These are phyloP conservation scores for Saguinus midas DNA, from an alignment of 2,113 vertebrate species.

Conservation along the genomic window DNA sequence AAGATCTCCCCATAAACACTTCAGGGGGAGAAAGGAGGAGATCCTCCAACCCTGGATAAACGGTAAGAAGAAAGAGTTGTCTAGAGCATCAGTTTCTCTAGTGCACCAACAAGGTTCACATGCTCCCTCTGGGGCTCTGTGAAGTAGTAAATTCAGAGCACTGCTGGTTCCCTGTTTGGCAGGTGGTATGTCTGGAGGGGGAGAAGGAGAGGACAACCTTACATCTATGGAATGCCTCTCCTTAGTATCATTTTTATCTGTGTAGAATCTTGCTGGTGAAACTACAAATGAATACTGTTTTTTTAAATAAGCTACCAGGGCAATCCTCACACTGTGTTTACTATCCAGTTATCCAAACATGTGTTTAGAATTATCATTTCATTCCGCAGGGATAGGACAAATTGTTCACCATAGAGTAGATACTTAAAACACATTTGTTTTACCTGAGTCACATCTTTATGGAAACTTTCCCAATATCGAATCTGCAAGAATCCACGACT, in stretches of 20 bases:
- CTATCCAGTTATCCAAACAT: constrained; percentile 50
- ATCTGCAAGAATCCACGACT: constrained; percentile 74
- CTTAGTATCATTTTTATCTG: not conserved
- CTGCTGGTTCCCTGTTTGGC: not conserved
- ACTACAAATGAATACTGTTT: constrained; percentile 10
- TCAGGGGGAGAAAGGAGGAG: not conserved
- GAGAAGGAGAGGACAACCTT: not conserved
- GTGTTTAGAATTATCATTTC: constrained; percentile 3
- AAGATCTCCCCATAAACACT: not conserved
- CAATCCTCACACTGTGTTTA: not conserved
- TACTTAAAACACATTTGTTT: constrained; percentile 77
- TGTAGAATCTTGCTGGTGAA: constrained; percentile 29
- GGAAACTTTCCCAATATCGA: constrained; percentile 71
- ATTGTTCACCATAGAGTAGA: constrained; percentile 74
- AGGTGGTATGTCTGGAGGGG: not conserved
- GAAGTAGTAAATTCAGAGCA: not conserved
- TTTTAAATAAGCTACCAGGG: constrained; percentile 48
- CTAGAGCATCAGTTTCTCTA: not conserved
- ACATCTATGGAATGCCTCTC: not conserved
- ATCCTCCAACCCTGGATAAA: not conserved
- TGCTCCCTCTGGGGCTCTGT: not conserved
- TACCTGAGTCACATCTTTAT: constrained; percentile 78
- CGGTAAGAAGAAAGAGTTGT: rapidly evolving
- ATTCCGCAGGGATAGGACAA: constrained; percentile 54
- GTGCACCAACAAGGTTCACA: not conserved